phyloP scores from a whole-genome alignment of 2,888 invertebrate genomes.

The Aquatica leii region DNA sequence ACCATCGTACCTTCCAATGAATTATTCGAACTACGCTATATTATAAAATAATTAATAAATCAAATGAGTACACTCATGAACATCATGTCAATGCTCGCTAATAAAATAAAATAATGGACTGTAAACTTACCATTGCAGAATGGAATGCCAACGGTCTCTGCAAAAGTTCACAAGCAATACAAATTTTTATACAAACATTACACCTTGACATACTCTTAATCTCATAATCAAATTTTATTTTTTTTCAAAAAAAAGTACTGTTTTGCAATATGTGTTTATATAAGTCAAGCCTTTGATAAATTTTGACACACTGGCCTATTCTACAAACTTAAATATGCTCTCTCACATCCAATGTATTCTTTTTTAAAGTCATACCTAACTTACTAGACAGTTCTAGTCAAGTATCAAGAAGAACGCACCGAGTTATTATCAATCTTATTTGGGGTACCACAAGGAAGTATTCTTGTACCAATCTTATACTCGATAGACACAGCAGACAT shows the following conservation, averaged over 20 bases:
- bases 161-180: not conserved
- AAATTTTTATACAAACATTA: not conserved
- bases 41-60: not conserved
- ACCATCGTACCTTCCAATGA: slow-evolving; percentile 2
- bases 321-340: not conserved
- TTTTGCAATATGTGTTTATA: too few species aligned
- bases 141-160: slow-evolving; percentile 8
- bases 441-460: not conserved
- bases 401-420: too few species aligned
- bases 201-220: slow-evolving; percentile 8
- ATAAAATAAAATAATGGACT: slow-evolving; percentile 9
- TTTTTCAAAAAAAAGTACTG: too few species aligned
- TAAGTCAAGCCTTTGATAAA: too few species aligned
- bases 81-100: slow-evolving; percentile 1
- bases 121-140: not conserved
- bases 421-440: not conserved
- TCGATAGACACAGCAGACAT: not conserved
- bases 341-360: not conserved
- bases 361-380: not conserved
- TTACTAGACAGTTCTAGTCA: too few species aligned
- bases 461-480: not conserved
- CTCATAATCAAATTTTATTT: too few species aligned
- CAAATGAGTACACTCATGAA: slow-evolving; percentile 4
- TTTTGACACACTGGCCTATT: too few species aligned
- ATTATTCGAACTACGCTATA: not conserved